A percentile compares a stretch with the other conserved stretches of the same genome.
phyloP scores from a whole-genome alignment of 1,140 invertebrate genomes.

The Lerema accius region DNA sequence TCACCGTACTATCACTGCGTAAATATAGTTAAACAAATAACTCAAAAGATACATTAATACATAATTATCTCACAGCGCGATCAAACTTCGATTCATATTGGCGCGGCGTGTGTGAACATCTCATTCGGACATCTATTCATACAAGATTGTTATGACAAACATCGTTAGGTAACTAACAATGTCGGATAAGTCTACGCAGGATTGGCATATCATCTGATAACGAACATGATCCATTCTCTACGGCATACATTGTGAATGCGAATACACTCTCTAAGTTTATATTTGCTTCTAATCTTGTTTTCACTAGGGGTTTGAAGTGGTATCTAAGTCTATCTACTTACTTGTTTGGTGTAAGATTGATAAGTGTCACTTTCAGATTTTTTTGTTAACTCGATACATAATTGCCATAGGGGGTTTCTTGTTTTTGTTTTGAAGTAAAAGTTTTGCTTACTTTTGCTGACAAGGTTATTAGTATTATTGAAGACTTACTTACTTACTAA shows the following conservation, averaged over 20 bases:
- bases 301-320: slow-evolving; percentile 13
- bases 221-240: slow-evolving; percentile 12
- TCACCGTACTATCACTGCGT: too few species aligned
- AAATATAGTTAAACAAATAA: too few species aligned
- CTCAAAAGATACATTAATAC: neutral
- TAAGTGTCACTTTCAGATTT: neutral
- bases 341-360: neutral
- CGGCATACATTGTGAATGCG: slow-evolving; percentile 18
- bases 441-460: too few species aligned
- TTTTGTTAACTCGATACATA: too few species aligned
- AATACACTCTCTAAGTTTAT: slow-evolving; percentile 23
- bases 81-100: slow-evolving; percentile 4
- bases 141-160: slow-evolving; percentile 31
- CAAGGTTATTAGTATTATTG: too few species aligned
- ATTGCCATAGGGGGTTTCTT: too few species aligned
- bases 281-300: slow-evolving; percentile 17
- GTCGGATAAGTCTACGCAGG: slow-evolving; percentile 14
- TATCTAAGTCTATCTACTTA: too few species aligned
- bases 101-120: slow-evolving; percentile 11
- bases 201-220: slow-evolving; percentile 29
- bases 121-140: slow-evolving; percentile 13
- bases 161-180: slow-evolving; percentile 29
- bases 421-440: too few species aligned
- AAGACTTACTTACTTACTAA: too few species aligned
- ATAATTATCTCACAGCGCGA: neutral